Base-by-base conservation (phyloP, 1,140 invertebrate species). In the Heliconius melpomene region DNA sequence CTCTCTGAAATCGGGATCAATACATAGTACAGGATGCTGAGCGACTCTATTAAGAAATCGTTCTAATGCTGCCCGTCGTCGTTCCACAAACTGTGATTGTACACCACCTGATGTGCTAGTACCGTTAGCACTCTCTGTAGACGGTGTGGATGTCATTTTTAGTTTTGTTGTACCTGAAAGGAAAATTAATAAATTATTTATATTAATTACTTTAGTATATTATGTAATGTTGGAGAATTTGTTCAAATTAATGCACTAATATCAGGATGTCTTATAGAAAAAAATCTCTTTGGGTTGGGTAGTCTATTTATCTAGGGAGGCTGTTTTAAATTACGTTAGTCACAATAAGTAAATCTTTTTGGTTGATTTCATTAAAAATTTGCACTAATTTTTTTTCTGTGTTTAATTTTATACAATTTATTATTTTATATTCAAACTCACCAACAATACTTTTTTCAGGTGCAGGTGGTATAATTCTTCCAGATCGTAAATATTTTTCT, bases 391-490 rank as follows among this genome's bases (percentile, higher is more conserved):
- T 36, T 40, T n/a, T 40, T 40, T 13, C 40, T 40, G 40, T 40
- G 11, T 13, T 8, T 40, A 40, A 11, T 40, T 40, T 13, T 7
- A 36, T 36, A 36, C 6, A 36, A 36, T 36, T 36, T 36, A 36
- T 36, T 46, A 46, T 0, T 26, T 18, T 57, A 8, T 66, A 18
- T 72, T 36, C 0, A 73, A 79, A 87, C 94, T 91, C 95, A 98
- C 98, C 98, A 86, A 99, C 96, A 82, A 99, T 97, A 96, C 97
- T 99, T 94, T 99, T 99, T 87, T 99, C 98, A 13, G 99, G 99
- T n/a, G 99, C 98, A 26, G 99, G 98, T 20, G 99, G 99, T 89
- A 99, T 98, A 84, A 99, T 99, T 86, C 98, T 96, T 7, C 99
- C 99, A 82, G 97, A 96, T 84, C 98, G 97, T 72, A 98, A 95